Percentiles rank a stretch among this genome's conserved stretches.
Conservation (phyloP, 2,888 invertebrate genomes). For the Rhagonycha fulva region DNA sequence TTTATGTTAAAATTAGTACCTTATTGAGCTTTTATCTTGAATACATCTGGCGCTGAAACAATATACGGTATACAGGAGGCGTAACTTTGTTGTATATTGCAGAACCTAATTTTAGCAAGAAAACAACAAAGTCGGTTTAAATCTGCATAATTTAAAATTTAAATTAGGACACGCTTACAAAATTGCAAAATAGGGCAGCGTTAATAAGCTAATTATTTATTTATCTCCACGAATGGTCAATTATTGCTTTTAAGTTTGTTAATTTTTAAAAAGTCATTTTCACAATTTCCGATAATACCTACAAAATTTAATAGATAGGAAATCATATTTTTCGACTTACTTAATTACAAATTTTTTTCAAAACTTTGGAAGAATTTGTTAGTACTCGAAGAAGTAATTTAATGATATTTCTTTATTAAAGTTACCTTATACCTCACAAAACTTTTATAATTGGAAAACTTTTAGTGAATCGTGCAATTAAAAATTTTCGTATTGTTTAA, state of each 20-base stretch:
- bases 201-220: not conserved
- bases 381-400: not conserved
- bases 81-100: slow-evolving; percentile 10
- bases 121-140: slow-evolving; percentile 14
- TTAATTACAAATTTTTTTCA: not conserved
- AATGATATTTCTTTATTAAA: not conserved
- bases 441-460: slow-evolving; percentile 3
- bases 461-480: not conserved
- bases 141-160: slow-evolving; percentile 18
- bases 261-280: not conserved
- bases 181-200: slow-evolving; percentile 3
- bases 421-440: not conserved
- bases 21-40: not conserved
- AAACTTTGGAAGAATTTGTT: not conserved
- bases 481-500: not conserved
- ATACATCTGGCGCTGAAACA: not conserved
- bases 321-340: not conserved
- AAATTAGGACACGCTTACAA: slow-evolving; percentile 18
- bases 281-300: not conserved
- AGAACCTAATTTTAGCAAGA: slow-evolving; percentile 12
- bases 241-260: not conserved
- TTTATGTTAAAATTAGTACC: not conserved
- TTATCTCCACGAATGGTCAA: not conserved
- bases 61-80: not conserved
- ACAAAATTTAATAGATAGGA: not conserved